phyloP scores from a whole-genome alignment of 1,140 invertebrate species.

The Drosophila nigromelanica region DNA sequence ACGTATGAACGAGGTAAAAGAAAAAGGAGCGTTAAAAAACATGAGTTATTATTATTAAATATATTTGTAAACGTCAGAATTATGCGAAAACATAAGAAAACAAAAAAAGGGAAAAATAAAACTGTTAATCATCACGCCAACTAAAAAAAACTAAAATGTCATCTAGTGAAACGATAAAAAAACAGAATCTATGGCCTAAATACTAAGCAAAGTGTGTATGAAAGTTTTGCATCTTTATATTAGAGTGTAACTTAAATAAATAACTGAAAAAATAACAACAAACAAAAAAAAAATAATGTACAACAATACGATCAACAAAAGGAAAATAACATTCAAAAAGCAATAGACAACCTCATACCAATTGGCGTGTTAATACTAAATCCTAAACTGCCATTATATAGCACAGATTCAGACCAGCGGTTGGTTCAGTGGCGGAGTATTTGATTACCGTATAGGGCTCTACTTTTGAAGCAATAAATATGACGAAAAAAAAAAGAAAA shows the following conservation, averaged over 20 bases:
- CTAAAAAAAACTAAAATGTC: slow-evolving; percentile 32
- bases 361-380: slow-evolving; percentile 11
- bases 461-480: slow-evolving; percentile 14
- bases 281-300: background rate
- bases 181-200: slow-evolving; percentile 63
- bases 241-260: slow-evolving; percentile 68
- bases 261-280: slow-evolving; percentile 1
- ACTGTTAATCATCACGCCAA: slow-evolving; percentile 32
- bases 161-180: slow-evolving; percentile 44
- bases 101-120: slow-evolving; percentile 15
- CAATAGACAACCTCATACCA: slow-evolving; percentile 24
- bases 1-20: slow-evolving; percentile 48
- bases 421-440: slow-evolving; percentile 21
- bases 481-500: background rate
- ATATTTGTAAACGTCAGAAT: slow-evolving; percentile 62
- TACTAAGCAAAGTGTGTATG: slow-evolving; percentile 73
- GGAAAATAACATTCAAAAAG: background rate
- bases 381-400: slow-evolving; percentile 27
- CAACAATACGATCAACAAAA: slow-evolving; percentile 1
- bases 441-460: background rate
- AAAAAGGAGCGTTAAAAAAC: slow-evolving; percentile 39
- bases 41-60: slow-evolving; percentile 71
- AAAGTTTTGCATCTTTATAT: slow-evolving; percentile 82
- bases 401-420: slow-evolving; percentile 3
- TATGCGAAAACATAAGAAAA: slow-evolving; percentile 25